Evolutionary conservation across 1,140 invertebrate genomes (phyloP).

Genomic region (Homalodisca vitripennis): DNA sequence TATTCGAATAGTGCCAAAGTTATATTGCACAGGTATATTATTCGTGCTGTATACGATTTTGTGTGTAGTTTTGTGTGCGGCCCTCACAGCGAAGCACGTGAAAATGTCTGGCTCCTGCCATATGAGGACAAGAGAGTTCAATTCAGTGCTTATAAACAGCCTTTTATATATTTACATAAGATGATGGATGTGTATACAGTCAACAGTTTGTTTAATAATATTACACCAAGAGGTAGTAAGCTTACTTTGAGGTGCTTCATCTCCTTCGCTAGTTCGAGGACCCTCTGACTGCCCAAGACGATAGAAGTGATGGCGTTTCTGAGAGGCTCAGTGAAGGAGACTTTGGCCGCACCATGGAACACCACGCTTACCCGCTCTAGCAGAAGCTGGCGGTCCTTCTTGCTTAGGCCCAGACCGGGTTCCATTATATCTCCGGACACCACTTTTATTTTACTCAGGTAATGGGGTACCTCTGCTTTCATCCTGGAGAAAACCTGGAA

Average conservation of each 20-base stretch:
- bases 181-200: too few relatives aligned
- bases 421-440: conserved; percentile 53
- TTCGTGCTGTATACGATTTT: too few relatives aligned
- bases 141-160: too few relatives aligned
- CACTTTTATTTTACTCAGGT: neutral
- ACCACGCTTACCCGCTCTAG: conserved; percentile 37
- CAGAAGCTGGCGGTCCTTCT: conserved; percentile 49
- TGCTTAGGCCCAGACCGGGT: conserved; percentile 52
- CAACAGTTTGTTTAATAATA: too few relatives aligned
- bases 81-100: too few relatives aligned
- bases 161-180: too few relatives aligned
- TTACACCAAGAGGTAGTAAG: too few relatives aligned
- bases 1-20: too few relatives aligned
- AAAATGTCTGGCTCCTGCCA: too few relatives aligned
- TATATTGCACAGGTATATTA: too few relatives aligned
- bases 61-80: too few relatives aligned
- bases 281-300: conserved; percentile 69
- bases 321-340: conserved; percentile 72
- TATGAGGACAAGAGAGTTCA: too few relatives aligned
- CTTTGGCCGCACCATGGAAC: conserved; percentile 72
- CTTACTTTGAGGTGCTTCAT: conserved; percentile 68
- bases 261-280: conserved; percentile 70
- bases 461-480: conserved; percentile 15
- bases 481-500: neutral
- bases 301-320: conserved; percentile 73